These are phyloP conservation scores for Blastomussa wellsi DNA, from an alignment of 92 coral and sea anemone species.

Conservation along the genomic window DNA sequence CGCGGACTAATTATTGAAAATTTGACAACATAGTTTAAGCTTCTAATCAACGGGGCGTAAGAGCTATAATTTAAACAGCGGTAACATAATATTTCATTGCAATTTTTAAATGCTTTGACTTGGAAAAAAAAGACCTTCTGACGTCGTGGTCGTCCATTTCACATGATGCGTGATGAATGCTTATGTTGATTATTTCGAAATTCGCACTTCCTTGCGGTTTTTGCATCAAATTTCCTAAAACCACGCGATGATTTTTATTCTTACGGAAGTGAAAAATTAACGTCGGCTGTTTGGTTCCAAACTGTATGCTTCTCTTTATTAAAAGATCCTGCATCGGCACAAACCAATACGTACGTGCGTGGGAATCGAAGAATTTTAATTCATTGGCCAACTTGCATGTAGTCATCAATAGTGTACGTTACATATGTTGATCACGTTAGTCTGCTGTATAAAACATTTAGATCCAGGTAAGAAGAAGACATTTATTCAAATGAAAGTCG, in stretches of 20 bases:
- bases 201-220: conserved; percentile 31
- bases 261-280: conserved; percentile 39
- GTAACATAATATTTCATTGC: conserved; percentile 17
- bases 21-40: conserved; percentile 16
- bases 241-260: conserved; percentile 35
- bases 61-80: conserved; percentile 11
- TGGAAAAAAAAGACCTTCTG: background rate
- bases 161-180: conserved; percentile 9
- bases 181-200: conserved; percentile 1
- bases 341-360: conserved; percentile 25
- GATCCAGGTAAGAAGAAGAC: background rate
- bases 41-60: conserved; percentile 28
- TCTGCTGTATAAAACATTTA: background rate
- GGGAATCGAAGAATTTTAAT: conserved; percentile 23
- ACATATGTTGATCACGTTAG: conserved; percentile 11
- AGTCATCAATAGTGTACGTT: background rate
- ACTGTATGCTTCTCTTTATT: background rate
- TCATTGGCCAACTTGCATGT: background rate
- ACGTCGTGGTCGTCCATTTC: conserved; percentile 8
- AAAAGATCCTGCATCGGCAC: conserved; percentile 8
- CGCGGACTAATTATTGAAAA: conserved; percentile 13
- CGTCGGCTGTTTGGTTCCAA: background rate
- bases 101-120: conserved; percentile 7
- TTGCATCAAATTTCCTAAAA: conserved; percentile 19
- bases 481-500: background rate